Base-by-base conservation (phyloP, 2,888 invertebrate species). In the Drosophila siamana region DNA sequence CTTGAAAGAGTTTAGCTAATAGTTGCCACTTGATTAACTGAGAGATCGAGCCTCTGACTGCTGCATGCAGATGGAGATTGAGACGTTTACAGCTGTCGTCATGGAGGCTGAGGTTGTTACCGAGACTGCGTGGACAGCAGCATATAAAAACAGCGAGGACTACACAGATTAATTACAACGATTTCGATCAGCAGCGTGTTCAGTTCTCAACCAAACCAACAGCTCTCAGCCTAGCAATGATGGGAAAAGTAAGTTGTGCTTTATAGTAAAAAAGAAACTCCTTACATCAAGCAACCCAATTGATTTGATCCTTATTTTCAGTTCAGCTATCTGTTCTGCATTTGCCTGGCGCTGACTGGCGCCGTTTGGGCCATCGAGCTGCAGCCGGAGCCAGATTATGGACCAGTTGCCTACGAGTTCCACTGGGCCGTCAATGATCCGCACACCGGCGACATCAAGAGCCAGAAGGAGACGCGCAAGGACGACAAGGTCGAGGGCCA, bases 381-480 rank as follows among this genome's bases (percentile, higher is more conserved):
- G 30, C 80, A 78, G 2, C 65, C 74, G 2, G 87, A 89, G 60
- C 73, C 74, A 40, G 89, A 91, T 16, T 84, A 91, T 11, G 93
- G 92, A 1, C 93, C 93, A 61, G 92, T 92, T 26, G 92, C 92
- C 59, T 93, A 93, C 76, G 92, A 93, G 70, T 93, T 93, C 78
- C 91, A 91, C 13, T 93, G 93, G 78, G 78, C 91, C 8, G 93
- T 93, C 3, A 91, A 92, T 64, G 93, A 93, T 86, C 91, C 92
- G 4, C 92, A 93, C 72, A 93, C 94, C 63, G 93, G 93, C 4
- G 94, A 94, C 81, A 91, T 92, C 64, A 94, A 94, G 80, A 91
- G 90, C 75, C 94, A 94, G 75, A 92, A 93, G 72, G 94, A 94
- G 89, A 64, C 91, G 1, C 93, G 93, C 67, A 92, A 92, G 77